Evolutionary conservation across 1,140 invertebrate genomes (phyloP).

Genomic region (Calephelis virginiensis): DNA sequence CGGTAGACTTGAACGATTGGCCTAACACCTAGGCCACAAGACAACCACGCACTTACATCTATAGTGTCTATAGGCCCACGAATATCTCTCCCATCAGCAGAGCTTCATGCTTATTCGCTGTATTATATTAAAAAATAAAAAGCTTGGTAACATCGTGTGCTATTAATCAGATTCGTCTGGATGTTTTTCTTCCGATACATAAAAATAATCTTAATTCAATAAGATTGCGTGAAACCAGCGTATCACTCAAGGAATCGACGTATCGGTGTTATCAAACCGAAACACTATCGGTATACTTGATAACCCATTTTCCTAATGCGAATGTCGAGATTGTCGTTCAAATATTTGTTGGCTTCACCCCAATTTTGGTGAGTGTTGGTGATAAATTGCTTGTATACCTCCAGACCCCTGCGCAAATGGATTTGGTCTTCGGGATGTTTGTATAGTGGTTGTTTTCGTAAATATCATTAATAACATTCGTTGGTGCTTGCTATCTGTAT

Average conservation of each 20-base stretch:
- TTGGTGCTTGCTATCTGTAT: background rate
- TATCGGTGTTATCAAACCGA: slow-evolving; percentile 19
- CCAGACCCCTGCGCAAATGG: background rate
- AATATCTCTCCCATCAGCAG: too few species aligned
- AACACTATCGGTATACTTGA: slow-evolving; percentile 35
- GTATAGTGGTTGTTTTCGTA: background rate
- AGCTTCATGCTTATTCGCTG: too few species aligned
- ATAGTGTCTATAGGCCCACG: too few species aligned
- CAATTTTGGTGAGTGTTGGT: slow-evolving; percentile 25
- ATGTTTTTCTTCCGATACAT: too few species aligned
- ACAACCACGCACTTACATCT: too few species aligned
- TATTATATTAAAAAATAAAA: too few species aligned
- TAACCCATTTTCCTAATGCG: slow-evolving; percentile 40
- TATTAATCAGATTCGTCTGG: too few species aligned
- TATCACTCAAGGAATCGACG: background rate
- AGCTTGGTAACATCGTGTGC: too few species aligned
- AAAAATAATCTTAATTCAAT: too few species aligned
- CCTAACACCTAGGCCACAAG: too few species aligned
- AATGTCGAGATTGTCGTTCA: slow-evolving; percentile 32
- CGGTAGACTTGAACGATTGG: too few species aligned
- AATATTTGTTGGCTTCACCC: slow-evolving; percentile 31
- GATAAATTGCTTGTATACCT: slow-evolving; percentile 20
- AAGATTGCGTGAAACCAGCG: background rate
- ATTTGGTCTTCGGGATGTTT: background rate
- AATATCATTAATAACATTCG: background rate